A percentile compares a stretch with the other conserved stretches of the same genome.
phyloP scores from a whole-genome alignment of 2,888 invertebrate genomes.

The Epinotia bilunana region DNA sequence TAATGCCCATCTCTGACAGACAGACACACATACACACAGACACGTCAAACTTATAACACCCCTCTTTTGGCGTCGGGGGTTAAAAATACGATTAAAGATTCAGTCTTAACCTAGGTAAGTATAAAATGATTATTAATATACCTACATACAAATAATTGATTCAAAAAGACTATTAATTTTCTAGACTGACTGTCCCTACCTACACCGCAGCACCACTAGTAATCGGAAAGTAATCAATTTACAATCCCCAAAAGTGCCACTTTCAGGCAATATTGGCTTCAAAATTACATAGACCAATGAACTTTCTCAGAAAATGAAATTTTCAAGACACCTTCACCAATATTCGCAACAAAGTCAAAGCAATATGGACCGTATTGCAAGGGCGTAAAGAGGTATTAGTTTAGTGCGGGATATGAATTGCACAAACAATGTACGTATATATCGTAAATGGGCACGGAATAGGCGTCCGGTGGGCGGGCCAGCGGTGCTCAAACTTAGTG shows the following conservation, averaged over 20 bases:
- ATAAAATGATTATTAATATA: too few species aligned
- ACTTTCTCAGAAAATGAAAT: conserved; percentile 35
- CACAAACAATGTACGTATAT: conserved; percentile 73
- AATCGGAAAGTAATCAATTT: conserved; percentile 13
- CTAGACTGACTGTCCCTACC: too few species aligned
- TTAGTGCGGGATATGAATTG: conserved; percentile 68
- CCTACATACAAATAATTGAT: too few species aligned
- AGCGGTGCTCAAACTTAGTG: conserved; percentile 62
- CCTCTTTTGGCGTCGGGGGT: too few species aligned
- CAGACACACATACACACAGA: too few species aligned
- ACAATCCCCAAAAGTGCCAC: conserved; percentile 3
- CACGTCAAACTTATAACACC: too few species aligned
- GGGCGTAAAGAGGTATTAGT: not conserved
- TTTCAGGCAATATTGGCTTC: conserved; percentile 22
- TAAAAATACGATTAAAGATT: too few species aligned
- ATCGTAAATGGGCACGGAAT: conserved; percentile 74
- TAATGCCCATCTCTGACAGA: too few species aligned
- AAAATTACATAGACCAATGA: conserved; percentile 37
- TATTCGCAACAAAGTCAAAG: not conserved
- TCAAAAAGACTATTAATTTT: too few species aligned
- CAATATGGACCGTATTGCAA: conserved; percentile 16
- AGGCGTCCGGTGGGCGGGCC: conserved; percentile 57
- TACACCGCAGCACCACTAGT: not conserved
- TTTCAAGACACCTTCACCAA: conserved; percentile 33
- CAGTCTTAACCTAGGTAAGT: too few species aligned